A percentile compares a stretch with the other conserved stretches of the same genome.
Evolutionary conservation across 1,140 invertebrate species (phyloP).

Genomic region (Papilio glaucus): DNA sequence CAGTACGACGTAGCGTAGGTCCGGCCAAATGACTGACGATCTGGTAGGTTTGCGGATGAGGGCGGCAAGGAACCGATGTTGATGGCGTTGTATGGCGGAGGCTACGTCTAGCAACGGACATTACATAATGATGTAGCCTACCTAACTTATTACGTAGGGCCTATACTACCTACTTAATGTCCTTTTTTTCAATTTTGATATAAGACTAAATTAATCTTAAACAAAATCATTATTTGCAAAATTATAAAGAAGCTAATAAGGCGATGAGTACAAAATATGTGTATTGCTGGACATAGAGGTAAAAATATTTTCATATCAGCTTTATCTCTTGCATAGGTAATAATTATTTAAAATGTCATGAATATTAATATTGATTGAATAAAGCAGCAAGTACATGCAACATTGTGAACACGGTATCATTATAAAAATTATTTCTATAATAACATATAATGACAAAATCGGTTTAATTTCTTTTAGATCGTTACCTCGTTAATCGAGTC

Average conservation of each 20-base stretch:
- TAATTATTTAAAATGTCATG: slow-evolving; percentile 3
- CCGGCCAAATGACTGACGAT: too few relatives aligned
- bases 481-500: slow-evolving; percentile 22
- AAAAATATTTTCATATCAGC: background rate
- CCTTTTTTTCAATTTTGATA: too few relatives aligned
- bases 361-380: background rate
- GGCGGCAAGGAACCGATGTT: too few relatives aligned
- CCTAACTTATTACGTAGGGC: too few relatives aligned
- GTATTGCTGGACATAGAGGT: background rate
- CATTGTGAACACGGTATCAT: slow-evolving; percentile 19
- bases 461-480: slow-evolving; percentile 11
- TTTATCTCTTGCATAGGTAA: background rate
- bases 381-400: background rate
- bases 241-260: background rate
- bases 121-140: too few relatives aligned
- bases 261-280: background rate
- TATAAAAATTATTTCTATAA: slow-evolving; percentile 31
- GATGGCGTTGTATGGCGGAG: too few relatives aligned
- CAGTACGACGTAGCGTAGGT: background rate
- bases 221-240: background rate
- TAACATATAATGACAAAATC: slow-evolving; percentile 27
- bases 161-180: too few relatives aligned
- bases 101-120: too few relatives aligned
- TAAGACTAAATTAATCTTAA: background rate
- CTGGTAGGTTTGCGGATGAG: too few relatives aligned